Percentiles rank a stretch among this genome's conserved stretches.
Conservation (phyloP, 2,113 vertebrate species). For the Daboia siamensis region DNA sequence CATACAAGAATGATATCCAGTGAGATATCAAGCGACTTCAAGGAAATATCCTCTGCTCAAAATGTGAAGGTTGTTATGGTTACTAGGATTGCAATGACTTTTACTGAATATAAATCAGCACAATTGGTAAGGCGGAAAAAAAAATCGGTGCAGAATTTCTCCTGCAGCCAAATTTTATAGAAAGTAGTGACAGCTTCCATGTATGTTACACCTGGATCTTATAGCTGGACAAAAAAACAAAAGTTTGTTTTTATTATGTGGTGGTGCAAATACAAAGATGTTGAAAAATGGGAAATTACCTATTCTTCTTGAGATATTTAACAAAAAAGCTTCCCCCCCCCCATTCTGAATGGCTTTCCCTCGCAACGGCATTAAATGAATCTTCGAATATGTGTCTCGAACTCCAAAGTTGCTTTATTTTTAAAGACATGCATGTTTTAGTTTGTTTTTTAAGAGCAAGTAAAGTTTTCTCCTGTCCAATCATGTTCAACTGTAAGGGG, state of each 20-base stretch:
- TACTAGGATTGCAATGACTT: conserved; percentile 24
- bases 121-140: not conserved
- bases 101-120: conserved; percentile 32
- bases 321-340: not conserved
- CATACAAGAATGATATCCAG: not conserved
- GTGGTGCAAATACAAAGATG: not conserved
- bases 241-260: not conserved
- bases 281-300: not conserved
- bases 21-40: not conserved
- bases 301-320: not conserved
- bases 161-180: conserved; percentile 16
- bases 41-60: not conserved
- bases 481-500: too few relatives aligned
- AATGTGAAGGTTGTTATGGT: conserved; percentile 41
- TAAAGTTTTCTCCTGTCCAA: too few relatives aligned
- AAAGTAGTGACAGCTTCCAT: not conserved
- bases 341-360: not conserved
- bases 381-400: not conserved
- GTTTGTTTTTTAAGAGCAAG: too few relatives aligned
- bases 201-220: not conserved
- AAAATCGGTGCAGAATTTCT: not conserved
- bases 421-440: not conserved
- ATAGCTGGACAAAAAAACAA: not conserved
- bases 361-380: not conserved
- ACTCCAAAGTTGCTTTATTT: not conserved